Conservation (phyloP, 1,140 invertebrate genomes). For the Eueides isabella region DNA sequence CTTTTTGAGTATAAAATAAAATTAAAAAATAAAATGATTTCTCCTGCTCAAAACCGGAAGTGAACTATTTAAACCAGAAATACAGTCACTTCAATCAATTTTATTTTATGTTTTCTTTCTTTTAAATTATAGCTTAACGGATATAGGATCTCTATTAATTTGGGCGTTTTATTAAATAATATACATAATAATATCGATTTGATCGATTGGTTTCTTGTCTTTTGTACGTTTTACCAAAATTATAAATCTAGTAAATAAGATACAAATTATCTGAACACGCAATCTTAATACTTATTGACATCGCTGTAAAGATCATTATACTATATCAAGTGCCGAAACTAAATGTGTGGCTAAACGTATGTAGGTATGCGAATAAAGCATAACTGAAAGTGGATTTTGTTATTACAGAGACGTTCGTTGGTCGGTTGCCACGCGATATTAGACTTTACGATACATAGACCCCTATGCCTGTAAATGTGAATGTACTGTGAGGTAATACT, state of each 20-base stretch:
- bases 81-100: too few species aligned
- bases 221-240: not conserved
- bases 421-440: slow-evolving; percentile 47
- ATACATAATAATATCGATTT: too few species aligned
- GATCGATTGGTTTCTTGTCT: not conserved
- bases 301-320: slow-evolving; percentile 11
- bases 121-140: too few species aligned
- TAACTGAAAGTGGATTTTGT: slow-evolving; percentile 58
- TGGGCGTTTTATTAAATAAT: too few species aligned
- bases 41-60: too few species aligned
- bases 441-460: slow-evolving; percentile 41
- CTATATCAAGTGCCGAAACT: slow-evolving; percentile 2
- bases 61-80: too few species aligned
- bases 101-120: too few species aligned
- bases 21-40: too few species aligned
- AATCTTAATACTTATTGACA: not conserved
- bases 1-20: too few species aligned
- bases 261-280: not conserved
- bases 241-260: slow-evolving; percentile 22
- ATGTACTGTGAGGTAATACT: slow-evolving; percentile 43
- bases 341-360: slow-evolving; percentile 29
- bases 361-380: slow-evolving; percentile 47
- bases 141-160: too few species aligned
- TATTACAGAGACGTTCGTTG: slow-evolving; percentile 53
- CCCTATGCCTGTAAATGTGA: slow-evolving; percentile 36